These are phyloP conservation scores for Macaria liturata DNA, from an alignment of 2,888 invertebrate species.

Conservation along the genomic window DNA sequence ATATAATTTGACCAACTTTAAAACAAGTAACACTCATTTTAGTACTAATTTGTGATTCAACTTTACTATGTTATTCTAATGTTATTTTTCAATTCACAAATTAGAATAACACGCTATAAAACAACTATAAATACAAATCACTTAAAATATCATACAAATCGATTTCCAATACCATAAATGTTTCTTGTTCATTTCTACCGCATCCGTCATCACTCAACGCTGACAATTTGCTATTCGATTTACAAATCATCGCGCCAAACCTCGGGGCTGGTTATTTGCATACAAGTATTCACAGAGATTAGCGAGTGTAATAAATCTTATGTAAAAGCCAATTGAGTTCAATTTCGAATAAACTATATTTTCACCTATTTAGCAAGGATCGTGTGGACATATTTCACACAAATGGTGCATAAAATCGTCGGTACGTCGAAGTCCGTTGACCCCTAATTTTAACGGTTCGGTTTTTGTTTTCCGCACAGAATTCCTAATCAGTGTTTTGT, in stretches of 20 bases:
- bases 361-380: slow-evolving; percentile 31
- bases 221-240: slow-evolving; percentile 8
- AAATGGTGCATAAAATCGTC: slow-evolving; percentile 73
- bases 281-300: slow-evolving; percentile 14
- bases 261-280: slow-evolving; percentile 42
- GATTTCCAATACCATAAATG: slow-evolving; percentile 13
- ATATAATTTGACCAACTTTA: no score
- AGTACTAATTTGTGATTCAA: no score
- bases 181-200: background rate
- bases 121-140: slow-evolving; percentile 28
- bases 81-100: background rate
- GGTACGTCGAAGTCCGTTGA: slow-evolving; percentile 60
- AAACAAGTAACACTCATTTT: no score
- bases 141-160: slow-evolving; percentile 12
- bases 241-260: slow-evolving; percentile 30
- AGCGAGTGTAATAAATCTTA: slow-evolving; percentile 9
- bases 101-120: slow-evolving; percentile 12
- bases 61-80: no score
- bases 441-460: slow-evolving; percentile 61
- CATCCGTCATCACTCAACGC: slow-evolving; percentile 10
- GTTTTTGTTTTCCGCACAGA: slow-evolving; percentile 51
- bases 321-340: background rate
- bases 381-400: slow-evolving; percentile 50
- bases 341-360: slow-evolving; percentile 1
- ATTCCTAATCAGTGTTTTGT: slow-evolving; percentile 55